Evolutionary conservation across 1,140 invertebrate genomes (phyloP).

Genomic region (Tetraneura akinire): DNA sequence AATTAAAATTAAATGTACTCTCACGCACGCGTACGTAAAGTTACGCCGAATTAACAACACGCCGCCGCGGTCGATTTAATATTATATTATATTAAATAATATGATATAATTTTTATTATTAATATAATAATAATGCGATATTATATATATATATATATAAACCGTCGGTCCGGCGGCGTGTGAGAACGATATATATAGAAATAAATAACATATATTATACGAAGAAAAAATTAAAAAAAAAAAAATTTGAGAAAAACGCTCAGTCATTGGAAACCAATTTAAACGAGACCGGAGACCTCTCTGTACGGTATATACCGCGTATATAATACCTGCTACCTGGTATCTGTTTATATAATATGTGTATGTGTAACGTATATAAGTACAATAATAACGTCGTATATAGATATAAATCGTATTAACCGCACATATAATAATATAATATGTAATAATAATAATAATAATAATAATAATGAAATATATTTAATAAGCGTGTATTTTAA

Average conservation of each 20-base stretch:
- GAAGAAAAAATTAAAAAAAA: too few species aligned
- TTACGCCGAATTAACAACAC: not conserved
- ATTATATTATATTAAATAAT: too few species aligned
- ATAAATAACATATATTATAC: too few species aligned
- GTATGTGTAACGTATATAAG: too few species aligned
- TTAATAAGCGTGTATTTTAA: not conserved
- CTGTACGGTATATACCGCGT: too few species aligned
- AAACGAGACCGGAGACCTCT: not conserved
- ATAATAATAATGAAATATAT: slow-evolving; percentile 2
- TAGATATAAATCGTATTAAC: too few species aligned
- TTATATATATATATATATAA: not conserved
- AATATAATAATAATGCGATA: slow-evolving; percentile 34
- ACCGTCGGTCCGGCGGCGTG: not conserved
- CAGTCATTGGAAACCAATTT: slow-evolving; percentile 43
- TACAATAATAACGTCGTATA: too few species aligned
- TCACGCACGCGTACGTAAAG: not conserved
- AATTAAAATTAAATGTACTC: slow-evolving; percentile 1
- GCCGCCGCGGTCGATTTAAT: not conserved
- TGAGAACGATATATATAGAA: slow-evolving; percentile 2
- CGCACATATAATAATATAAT: slow-evolving; percentile 1
- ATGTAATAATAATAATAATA: slow-evolving; percentile 4
- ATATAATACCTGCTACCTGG: too few species aligned
- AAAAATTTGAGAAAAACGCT: slow-evolving; percentile 27
- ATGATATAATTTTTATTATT: not conserved
- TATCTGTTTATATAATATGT: too few species aligned